phyloP scores from a whole-genome alignment of 2,797 vertebrate genomes.

The Xenopus petersii region DNA sequence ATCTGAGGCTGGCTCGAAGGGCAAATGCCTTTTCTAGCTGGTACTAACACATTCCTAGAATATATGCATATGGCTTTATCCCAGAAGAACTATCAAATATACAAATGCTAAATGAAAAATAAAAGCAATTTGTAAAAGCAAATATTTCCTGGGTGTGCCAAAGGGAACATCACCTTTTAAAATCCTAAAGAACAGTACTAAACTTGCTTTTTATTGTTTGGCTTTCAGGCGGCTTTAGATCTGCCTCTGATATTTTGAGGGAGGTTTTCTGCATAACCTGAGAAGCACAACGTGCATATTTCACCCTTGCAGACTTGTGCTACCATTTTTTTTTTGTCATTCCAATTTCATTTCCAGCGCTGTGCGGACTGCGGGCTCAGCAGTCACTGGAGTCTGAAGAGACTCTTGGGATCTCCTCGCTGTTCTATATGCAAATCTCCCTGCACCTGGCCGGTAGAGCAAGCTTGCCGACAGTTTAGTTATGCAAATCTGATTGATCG shows the following conservation, averaged over 20 bases:
- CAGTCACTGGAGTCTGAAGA: conserved; percentile 97
- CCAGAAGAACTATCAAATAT: too few relatives aligned
- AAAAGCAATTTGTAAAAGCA: too few relatives aligned
- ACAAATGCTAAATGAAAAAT: too few relatives aligned
- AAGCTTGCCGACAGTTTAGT: conserved; percentile 97
- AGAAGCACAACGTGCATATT: conserved; percentile 66
- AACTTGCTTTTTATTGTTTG: neutral
- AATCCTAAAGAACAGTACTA: neutral
- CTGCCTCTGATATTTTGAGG: conserved; percentile 8
- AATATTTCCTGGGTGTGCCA: too few relatives aligned
- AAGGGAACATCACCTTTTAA: too few relatives aligned
- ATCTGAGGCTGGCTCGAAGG: too few relatives aligned
- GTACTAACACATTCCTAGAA: too few relatives aligned
- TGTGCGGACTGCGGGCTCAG: conserved; percentile 91
- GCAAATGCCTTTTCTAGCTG: too few relatives aligned
- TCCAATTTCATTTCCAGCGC: conserved; percentile 96
- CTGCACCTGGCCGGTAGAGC: conserved; percentile 98
- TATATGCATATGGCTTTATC: too few relatives aligned
- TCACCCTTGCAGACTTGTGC: conserved; percentile 73
- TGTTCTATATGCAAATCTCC: conserved; percentile 99
- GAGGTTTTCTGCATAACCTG: conserved; percentile 67
- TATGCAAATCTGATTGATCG: conserved; percentile 99
- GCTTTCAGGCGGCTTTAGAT: neutral
- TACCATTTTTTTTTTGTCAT: conserved; percentile 86
- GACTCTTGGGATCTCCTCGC: conserved; percentile 98